These are phyloP conservation scores for Trididemnum clinides DNA, from an alignment of 23 tunicate species.

Conservation along the genomic window DNA sequence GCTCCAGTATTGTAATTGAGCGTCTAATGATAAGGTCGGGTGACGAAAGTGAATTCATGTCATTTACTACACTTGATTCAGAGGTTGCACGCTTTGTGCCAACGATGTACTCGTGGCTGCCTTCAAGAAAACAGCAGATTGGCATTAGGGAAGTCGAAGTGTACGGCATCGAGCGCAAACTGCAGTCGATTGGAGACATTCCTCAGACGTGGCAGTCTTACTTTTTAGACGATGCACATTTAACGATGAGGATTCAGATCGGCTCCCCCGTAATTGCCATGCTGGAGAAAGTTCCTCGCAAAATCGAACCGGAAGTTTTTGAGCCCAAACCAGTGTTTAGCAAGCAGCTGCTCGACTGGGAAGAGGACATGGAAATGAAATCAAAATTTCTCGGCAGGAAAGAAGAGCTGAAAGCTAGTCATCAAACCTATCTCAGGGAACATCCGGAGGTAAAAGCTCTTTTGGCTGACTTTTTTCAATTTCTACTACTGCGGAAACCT, in stretches of 20 bases:
- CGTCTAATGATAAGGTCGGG: slow-evolving; percentile 55
- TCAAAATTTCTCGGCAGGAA: slow-evolving; percentile 75
- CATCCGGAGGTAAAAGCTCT: slow-evolving; percentile 86
- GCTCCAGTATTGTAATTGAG: slow-evolving; percentile 53
- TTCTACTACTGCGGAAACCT: slow-evolving; percentile 71
- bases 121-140: slow-evolving; percentile 69
- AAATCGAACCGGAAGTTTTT: slow-evolving; percentile 53
- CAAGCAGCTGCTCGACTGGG: slow-evolving; percentile 74
- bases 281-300: slow-evolving; percentile 68
- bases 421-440: slow-evolving; percentile 67
- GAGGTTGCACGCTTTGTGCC: slow-evolving; percentile 63
- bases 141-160: slow-evolving; percentile 59
- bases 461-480: slow-evolving; percentile 88
- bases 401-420: slow-evolving; percentile 81
- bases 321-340: slow-evolving; percentile 77
- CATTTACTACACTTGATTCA: slow-evolving; percentile 54
- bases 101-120: slow-evolving; percentile 53
- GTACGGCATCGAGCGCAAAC: slow-evolving; percentile 74
- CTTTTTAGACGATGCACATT: slow-evolving; percentile 86
- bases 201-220: slow-evolving; percentile 84
- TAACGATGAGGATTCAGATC: slow-evolving; percentile 78
- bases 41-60: slow-evolving; percentile 25
- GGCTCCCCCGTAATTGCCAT: slow-evolving; percentile 63
- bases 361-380: slow-evolving; percentile 85
- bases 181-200: slow-evolving; percentile 46